Evolutionary conservation across 2,797 vertebrate genomes (phyloP).

Genomic region (Peromyscus nudipes): DNA sequence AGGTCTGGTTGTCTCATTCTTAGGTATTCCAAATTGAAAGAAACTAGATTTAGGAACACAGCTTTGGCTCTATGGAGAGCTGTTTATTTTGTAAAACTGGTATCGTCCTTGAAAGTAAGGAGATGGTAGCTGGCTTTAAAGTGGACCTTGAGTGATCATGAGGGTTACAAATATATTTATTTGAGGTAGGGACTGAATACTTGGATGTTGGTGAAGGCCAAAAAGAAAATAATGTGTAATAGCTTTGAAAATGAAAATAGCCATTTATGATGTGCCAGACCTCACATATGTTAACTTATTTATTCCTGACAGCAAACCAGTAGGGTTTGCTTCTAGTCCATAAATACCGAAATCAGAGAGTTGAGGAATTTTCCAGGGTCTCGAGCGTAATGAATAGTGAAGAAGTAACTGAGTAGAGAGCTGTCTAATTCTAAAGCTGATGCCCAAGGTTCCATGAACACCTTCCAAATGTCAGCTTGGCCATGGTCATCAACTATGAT

Average conservation of each 20-base stretch:
- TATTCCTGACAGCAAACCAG: slow-evolving; percentile 45
- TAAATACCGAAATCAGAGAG: slow-evolving; percentile 71
- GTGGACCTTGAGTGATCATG: slow-evolving; percentile 48
- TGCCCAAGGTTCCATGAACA: neutral
- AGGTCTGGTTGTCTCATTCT: slow-evolving; percentile 62
- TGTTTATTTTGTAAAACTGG: slow-evolving; percentile 66
- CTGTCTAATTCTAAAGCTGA: slow-evolving; percentile 40
- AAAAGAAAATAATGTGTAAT: slow-evolving; percentile 52
- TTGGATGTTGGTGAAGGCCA: slow-evolving; percentile 38
- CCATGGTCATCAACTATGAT: neutral
- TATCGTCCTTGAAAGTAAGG: slow-evolving; percentile 51
- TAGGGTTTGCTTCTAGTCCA: slow-evolving; percentile 62
- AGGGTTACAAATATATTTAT: slow-evolving; percentile 41
- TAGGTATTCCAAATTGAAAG: slow-evolving; percentile 66
- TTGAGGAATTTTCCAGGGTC: slow-evolving; percentile 67
- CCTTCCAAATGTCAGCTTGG: slow-evolving; percentile 51
- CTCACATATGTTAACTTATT: slow-evolving; percentile 73
- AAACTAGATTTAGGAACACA: slow-evolving; percentile 39
- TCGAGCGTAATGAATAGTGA: slow-evolving; percentile 60
- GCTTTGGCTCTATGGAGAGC: slow-evolving; percentile 51
- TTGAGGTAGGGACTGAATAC: slow-evolving; percentile 33
- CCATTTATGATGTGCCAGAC: slow-evolving; percentile 67
- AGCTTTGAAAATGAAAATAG: slow-evolving; percentile 41
- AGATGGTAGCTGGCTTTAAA: slow-evolving; percentile 49
- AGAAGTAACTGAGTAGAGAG: slow-evolving; percentile 24